Evolutionary conservation across 2,113 vertebrate genomes (phyloP).

Genomic region (Cyanoderma ruficeps): DNA sequence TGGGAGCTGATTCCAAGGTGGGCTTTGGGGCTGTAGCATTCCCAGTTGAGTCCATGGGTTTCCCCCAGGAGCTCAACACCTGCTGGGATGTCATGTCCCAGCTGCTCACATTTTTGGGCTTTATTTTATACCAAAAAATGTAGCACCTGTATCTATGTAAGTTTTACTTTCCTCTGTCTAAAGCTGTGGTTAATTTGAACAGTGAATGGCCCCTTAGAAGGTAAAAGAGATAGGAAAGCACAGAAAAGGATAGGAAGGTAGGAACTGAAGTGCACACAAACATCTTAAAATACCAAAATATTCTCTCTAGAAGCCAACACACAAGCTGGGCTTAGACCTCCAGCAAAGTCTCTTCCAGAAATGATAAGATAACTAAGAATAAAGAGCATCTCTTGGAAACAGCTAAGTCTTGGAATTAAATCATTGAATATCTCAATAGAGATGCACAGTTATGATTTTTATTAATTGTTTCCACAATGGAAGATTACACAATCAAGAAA

Average conservation of each 20-base stretch:
- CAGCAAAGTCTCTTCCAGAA: neutral
- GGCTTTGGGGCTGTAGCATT: neutral
- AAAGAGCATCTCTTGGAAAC: neutral
- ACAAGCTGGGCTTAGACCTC: neutral
- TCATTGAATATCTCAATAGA: neutral
- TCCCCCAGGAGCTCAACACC: neutral
- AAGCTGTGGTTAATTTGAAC: neutral
- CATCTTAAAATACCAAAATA: neutral
- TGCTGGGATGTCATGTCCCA: neutral
- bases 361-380: neutral
- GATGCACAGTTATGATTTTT: neutral
- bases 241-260: neutral
- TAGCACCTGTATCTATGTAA: accelerated
- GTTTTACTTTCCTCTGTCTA: neutral
- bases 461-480: neutral
- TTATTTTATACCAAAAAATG: accelerated
- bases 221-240: neutral
- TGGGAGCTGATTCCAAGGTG: accelerated
- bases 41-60: neutral
- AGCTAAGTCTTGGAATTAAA: neutral
- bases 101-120: accelerated
- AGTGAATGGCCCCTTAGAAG: neutral
- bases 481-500: neutral
- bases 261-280: neutral
- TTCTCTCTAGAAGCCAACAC: neutral